A percentile compares a stretch with the other conserved stretches of the same genome.
Evolutionary conservation across 2,797 vertebrate species (phyloP).

Genomic region (Gallirallus australis): DNA sequence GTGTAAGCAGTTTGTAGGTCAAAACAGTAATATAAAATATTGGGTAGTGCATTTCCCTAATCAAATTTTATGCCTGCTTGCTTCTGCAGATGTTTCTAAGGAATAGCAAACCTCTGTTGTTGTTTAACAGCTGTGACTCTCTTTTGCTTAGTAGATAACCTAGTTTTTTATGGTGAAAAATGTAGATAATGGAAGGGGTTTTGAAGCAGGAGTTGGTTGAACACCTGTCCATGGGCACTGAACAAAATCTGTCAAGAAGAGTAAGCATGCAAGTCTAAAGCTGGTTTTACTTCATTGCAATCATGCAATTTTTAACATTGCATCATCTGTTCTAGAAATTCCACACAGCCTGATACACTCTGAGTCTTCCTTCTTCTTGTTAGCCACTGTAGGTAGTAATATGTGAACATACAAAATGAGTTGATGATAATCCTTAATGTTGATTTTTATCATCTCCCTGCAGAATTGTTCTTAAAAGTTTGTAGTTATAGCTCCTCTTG

Average conservation of each 20-base stretch:
- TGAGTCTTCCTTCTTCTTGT: not conserved
- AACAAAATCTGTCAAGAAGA: not conserved
- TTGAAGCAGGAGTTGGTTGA: not conserved
- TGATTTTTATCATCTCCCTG: not conserved
- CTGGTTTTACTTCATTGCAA: slow-evolving; percentile 21
- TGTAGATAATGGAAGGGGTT: not conserved
- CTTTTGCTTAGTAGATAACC: not conserved
- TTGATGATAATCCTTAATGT: not conserved
- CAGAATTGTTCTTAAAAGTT: not conserved
- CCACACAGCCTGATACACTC: not conserved
- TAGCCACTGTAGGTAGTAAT: not conserved
- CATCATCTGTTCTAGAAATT: slow-evolving; percentile 1
- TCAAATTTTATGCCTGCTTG: not conserved
- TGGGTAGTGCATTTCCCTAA: not conserved
- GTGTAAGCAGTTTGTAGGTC: not conserved
- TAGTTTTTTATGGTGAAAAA: not conserved
- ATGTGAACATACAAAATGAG: not conserved
- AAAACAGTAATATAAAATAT: not conserved
- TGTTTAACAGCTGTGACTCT: not conserved
- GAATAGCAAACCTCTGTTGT: not conserved
- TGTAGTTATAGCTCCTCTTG: not conserved
- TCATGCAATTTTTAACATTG: not conserved
- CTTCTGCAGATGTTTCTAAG: slow-evolving; percentile 7
- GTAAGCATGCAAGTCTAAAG: not conserved
- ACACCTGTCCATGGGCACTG: not conserved